Evolutionary conservation across 2,888 invertebrate species (phyloP).

Genomic region (Drosophila fulvimacula): DNA sequence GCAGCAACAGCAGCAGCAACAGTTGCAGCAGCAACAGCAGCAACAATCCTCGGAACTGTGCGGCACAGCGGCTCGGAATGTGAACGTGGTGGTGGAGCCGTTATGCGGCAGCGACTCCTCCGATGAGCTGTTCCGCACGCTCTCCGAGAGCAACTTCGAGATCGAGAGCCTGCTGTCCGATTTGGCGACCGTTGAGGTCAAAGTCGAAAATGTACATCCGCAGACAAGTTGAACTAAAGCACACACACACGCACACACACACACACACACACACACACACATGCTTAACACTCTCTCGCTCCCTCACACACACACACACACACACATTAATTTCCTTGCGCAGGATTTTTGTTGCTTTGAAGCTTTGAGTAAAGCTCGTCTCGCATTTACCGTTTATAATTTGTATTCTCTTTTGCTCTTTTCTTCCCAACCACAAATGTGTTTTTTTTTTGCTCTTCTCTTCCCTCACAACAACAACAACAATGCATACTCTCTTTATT

Average conservation of each 20-base stretch:
- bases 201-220: conserved; percentile 86
- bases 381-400: conserved; percentile 62
- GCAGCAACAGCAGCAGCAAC: conserved; percentile 11
- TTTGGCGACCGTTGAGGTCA: conserved; percentile 90
- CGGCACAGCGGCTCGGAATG: conserved; percentile 73
- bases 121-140: conserved; percentile 92
- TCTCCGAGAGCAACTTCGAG: conserved; percentile 94
- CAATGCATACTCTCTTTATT: conserved; percentile 37
- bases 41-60: conserved; percentile 47
- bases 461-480: conserved; percentile 46
- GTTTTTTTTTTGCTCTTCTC: conserved; percentile 34
- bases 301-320: background rate
- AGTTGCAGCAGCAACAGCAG: conserved; percentile 31
- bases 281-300: background rate
- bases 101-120: conserved; percentile 87
- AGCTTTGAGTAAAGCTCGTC: background rate
- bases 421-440: conserved; percentile 82
- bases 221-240: conserved; percentile 42
- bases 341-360: conserved; percentile 40
- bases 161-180: conserved; percentile 93
- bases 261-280: conserved; percentile 1
- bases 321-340: conserved; percentile 18
- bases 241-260: conserved; percentile 8
- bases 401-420: conserved; percentile 44
- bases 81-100: conserved; percentile 83